phyloP scores from a whole-genome alignment of 2,888 invertebrate genomes.

The Ormyrus pomaceus region DNA sequence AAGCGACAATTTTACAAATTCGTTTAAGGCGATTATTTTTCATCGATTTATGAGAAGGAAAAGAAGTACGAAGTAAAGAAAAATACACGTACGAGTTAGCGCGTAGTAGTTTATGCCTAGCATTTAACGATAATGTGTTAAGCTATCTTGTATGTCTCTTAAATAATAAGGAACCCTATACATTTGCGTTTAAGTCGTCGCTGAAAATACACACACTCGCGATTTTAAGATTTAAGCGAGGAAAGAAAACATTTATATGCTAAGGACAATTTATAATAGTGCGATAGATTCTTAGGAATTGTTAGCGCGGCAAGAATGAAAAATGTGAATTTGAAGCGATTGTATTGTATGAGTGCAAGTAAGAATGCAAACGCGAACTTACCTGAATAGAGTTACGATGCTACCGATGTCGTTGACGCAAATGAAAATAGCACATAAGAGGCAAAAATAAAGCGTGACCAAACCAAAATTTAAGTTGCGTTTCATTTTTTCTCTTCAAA shows the following conservation, averaged over 20 bases:
- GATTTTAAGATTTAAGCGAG: slow-evolving; percentile 50
- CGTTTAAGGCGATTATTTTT: slow-evolving; percentile 49
- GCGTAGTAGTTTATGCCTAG: slow-evolving; percentile 54
- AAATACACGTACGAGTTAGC: slow-evolving; percentile 50
- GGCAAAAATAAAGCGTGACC: slow-evolving; percentile 19
- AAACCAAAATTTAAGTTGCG: slow-evolving; percentile 45
- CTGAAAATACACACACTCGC: slow-evolving; percentile 43
- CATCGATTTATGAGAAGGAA: slow-evolving; percentile 52
- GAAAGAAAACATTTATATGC: slow-evolving; percentile 42
- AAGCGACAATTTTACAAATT: slow-evolving; percentile 20
- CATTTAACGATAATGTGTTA: slow-evolving; percentile 49
- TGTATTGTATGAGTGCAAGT: slow-evolving; percentile 23
- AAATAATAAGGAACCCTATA: slow-evolving; percentile 51
- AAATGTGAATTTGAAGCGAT: slow-evolving; percentile 21
- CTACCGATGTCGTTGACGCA: slow-evolving; percentile 43
- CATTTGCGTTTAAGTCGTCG: slow-evolving; percentile 49
- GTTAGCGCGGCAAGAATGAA: slow-evolving; percentile 60
- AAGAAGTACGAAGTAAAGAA: slow-evolving; percentile 41
- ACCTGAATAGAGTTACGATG: slow-evolving; percentile 56
- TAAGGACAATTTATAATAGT: slow-evolving; percentile 51
- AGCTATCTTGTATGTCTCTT: slow-evolving; percentile 53
- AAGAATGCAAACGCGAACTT: slow-evolving; percentile 47
- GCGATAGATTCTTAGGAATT: slow-evolving; percentile 64
- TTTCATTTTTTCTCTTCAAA: slow-evolving; percentile 43
- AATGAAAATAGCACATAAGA: slow-evolving; percentile 3